Evolutionary conservation across 2,888 invertebrate genomes (phyloP), one percentile per base, ranked within the genome.

Genomic region (Trichogramma evanescens): DNA sequence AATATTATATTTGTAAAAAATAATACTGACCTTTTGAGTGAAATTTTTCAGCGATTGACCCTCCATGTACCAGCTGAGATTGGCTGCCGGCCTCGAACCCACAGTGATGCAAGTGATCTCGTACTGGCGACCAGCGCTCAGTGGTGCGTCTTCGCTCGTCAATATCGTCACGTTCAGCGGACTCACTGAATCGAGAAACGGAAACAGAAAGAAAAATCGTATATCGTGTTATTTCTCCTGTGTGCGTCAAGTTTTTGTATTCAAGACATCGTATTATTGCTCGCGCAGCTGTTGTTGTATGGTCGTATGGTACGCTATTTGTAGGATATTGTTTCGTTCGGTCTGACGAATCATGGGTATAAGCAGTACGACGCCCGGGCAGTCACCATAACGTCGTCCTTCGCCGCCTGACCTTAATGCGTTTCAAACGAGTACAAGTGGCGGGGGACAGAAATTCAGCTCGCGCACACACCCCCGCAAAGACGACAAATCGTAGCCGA

Each of bases 31-130:
- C 78, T 76, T 78, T 70, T 83, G 80, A 1, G 81, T 79, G 65
- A 78, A 78, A 66, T 81, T 81, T 50, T 81, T 81, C 66, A 92
- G 78, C 67, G 85, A 85, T 64, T 84, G 83, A 52, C 85, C 87
- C 70, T 89, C 89, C 80, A 92, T 84, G 85, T 87, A 91, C 94
- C 94, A 94, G 0, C 88, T 86, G 64, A 94, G 87, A 71, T 87
- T 83, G 0, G 93, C 92, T 0, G 93, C 88, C 1, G 94, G 93
- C 64, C 91, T 80, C 4, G 94, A 92, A 1, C 94, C 94, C 53
- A 87, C 84, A 1, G 91, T 87, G 74, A 88, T 87, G 75, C 94
- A 95, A 45, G 87, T 88, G 66, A 94, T 83, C 72, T 91, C 89
- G 65, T 92, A 90, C 72, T 86, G 86, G 71, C 90, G 83, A 65